Percentiles rank a stretch among this genome's conserved stretches.
Conservation (phyloP, 2,888 invertebrate genomes). For the Tenthredo mesomela region DNA sequence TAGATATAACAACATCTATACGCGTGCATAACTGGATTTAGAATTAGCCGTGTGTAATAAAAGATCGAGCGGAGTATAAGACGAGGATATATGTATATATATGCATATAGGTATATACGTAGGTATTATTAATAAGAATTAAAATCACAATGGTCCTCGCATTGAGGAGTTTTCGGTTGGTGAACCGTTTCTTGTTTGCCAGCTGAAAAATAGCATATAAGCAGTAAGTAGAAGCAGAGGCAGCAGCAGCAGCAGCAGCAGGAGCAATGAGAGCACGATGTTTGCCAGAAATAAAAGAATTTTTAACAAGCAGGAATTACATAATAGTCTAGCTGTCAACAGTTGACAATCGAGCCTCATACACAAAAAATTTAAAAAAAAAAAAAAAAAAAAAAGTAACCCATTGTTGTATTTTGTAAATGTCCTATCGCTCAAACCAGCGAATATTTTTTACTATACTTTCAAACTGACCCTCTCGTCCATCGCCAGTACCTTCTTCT, state of each 20-base stretch:
- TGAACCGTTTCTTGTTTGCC: conserved; percentile 52
- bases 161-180: conserved; percentile 53
- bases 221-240: not conserved
- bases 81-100: not conserved
- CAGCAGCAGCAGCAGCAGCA: not conserved
- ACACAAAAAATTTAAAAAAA: not conserved
- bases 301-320: conserved; percentile 34
- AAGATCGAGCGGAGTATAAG: conserved; percentile 24
- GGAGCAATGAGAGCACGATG: conserved; percentile 13
- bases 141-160: conserved; percentile 54
- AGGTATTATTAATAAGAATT: conserved; percentile 52
- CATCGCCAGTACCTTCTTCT: not conserved
- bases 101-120: not conserved
- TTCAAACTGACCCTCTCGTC: not conserved
- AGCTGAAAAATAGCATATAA: conserved; percentile 18
- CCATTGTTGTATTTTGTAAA: conserved; percentile 12
- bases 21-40: conserved; percentile 52
- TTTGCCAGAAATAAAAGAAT: conserved; percentile 52
- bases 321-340: conserved; percentile 47
- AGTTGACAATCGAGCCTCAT: not conserved
- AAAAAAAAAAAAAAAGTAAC: conserved; percentile 13
- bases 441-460: not conserved
- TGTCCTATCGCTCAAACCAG: conserved; percentile 22
- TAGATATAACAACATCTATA: not conserved
- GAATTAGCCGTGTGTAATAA: conserved; percentile 51